Base-by-base conservation (phyloP, 2,888 invertebrate genomes). In the Dynastes hyllus region DNA sequence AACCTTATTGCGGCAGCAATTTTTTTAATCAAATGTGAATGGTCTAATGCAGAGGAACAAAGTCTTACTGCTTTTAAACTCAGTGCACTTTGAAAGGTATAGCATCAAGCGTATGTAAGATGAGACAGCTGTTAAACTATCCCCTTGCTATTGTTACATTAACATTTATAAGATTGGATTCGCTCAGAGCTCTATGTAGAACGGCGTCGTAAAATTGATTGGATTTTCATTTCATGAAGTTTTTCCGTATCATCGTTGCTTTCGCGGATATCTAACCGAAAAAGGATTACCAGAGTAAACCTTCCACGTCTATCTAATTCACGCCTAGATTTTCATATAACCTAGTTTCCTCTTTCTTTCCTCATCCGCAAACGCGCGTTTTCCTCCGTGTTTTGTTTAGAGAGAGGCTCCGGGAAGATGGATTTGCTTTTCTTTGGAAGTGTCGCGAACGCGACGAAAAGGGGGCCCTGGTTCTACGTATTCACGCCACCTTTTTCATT, bases 241-340 rank as follows among this genome's bases (percentile, higher is more conserved):
- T 73, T 73, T 58, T 29, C 58, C 37, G 4, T 22, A 55, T 73
- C 40, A 58, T 16, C 73, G 11, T 11, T 58, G 22, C 37, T 61
- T 16, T 40, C 58, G 29, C 51, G 58, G 58, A 73, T 40, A 73
- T 61, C 40, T 58, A 58, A 50, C 37, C 73, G 22, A 29, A 58
- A 53, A 58, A 22, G 73, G 73, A 73, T 73, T 73, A 58, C 73
- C 11, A 29, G 40, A 51, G 53, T 70, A 70, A 51, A 73, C 73
- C 73, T 22, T 40, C 4, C 22, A 16, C 73, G 32, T 58, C 58
- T 58, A 40, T 73, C 58, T 73, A 73, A 73, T 73, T 73, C 73
- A 58, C 73, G 73, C 73, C 58, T 73, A 73, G 73, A 61, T 58
- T 73, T 73, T 73, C 73, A 73, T 73, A 73, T 73, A 73, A 73